Percentiles rank a stretch among this genome's conserved stretches.
phyloP scores from a whole-genome alignment of 2,113 vertebrate species.

The Xenopus laevis region DNA sequence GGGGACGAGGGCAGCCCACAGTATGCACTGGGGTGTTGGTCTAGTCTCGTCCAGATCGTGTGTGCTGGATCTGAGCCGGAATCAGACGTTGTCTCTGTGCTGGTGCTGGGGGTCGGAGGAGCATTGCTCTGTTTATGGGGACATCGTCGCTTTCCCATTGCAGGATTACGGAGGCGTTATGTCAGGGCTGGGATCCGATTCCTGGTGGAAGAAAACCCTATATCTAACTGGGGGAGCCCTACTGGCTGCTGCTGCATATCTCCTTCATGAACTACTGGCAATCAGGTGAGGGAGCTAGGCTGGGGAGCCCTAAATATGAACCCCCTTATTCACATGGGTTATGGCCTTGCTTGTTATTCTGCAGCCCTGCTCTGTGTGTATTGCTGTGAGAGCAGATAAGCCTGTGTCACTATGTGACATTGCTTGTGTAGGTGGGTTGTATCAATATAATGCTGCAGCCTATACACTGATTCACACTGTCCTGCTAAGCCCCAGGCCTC shows the following conservation, averaged over 20 bases:
- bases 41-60: constrained; percentile 85
- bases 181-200: constrained; percentile 87
- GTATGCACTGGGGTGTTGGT: constrained; percentile 88
- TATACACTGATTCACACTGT: neutral
- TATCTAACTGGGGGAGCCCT: constrained; percentile 92
- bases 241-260: constrained; percentile 90
- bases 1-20: constrained; percentile 56
- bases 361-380: neutral
- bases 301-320: no score
- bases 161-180: constrained; percentile 88
- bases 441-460: no score
- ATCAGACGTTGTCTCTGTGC: constrained; percentile 81
- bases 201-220: constrained; percentile 96
- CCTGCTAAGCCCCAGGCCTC: neutral
- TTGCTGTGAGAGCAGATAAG: neutral
- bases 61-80: constrained; percentile 89
- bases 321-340: no score
- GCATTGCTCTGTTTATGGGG: constrained; percentile 83
- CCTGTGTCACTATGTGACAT: neutral
- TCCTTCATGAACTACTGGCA: constrained; percentile 90
- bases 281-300: constrained; percentile 74
- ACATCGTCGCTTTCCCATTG: constrained; percentile 84
- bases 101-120: constrained; percentile 81
- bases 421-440: no score
- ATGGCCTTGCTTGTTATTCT: no score